A percentile compares a stretch with the other conserved stretches of the same genome.
Conservation (phyloP, 2,797 vertebrate species). For the Coendou prehensilis region DNA sequence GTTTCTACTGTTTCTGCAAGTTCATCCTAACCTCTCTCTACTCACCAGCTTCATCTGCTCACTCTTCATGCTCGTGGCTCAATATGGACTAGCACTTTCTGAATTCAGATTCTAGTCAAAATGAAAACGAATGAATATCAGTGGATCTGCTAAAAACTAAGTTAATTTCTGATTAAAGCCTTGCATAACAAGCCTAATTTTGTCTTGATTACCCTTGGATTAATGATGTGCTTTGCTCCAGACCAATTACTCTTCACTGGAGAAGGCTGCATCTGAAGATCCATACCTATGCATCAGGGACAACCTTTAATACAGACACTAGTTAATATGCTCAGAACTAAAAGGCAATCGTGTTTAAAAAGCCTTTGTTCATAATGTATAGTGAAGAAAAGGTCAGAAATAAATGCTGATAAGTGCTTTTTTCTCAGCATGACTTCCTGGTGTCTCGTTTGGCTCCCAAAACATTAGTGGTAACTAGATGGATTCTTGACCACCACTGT, state of each 20-base stretch:
- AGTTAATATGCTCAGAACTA: background rate
- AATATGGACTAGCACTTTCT: background rate
- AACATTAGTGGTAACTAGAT: background rate
- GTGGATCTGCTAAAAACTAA: conserved; percentile 4
- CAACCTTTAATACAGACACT: background rate
- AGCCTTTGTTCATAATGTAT: background rate
- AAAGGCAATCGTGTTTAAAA: background rate
- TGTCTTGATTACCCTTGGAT: background rate
- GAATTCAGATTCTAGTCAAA: background rate
- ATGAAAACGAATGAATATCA: background rate
- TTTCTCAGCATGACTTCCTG: background rate
- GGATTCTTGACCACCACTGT: background rate
- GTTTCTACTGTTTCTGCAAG: background rate
- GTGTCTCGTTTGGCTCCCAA: background rate
- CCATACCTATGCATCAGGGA: background rate
- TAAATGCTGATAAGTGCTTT: background rate
- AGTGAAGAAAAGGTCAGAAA: background rate
- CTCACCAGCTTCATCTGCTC: background rate
- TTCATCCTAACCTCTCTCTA: background rate
- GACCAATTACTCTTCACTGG: background rate
- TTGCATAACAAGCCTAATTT: background rate
- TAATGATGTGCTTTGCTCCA: background rate
- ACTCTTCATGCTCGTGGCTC: background rate
- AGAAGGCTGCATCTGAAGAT: background rate
- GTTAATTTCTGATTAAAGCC: background rate